Evolutionary conservation across 2,888 invertebrate genomes (phyloP), one percentile per base, ranked within the genome.

Genomic region (Euzetes globulus): DNA sequence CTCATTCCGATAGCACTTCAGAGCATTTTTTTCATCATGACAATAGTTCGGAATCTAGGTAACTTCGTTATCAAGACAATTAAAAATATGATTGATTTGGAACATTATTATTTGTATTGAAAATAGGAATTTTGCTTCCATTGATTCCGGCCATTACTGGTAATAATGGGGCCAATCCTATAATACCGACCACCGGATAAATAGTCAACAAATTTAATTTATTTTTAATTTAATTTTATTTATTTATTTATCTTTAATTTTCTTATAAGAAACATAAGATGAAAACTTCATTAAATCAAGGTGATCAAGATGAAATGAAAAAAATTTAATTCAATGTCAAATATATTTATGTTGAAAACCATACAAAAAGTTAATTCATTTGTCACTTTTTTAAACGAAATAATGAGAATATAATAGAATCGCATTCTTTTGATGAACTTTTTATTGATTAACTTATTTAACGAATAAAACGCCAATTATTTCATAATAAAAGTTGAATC

Each of bases 101-200:
- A 25, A 22, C 6, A 25, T 58, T 58, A 22, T 58, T 25, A 13
- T 50, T 50, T 50, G 4, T 6, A 11, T 50, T n/a, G 27, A 52
- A 4, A 9, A 33, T 41, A 68, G 68, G 68, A 41, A 19, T 68
- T 37, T 41, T 68, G 41, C 68, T 68, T 7, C 68, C 68, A 22
- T 68, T 68, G 41, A 37, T 68, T 19, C 68, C 68, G 13, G 68
- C 41, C 19, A 19, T 68, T 19, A 41, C 68, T 22, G 68, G 68
- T 58, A 11, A 58, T n/a, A n/a, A n/a, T n/a, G n/a, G 15, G 17
- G 41, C 17, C 22, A 41, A 41, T 33, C 68, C 68, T 19, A 22
- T 68, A 33, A 41, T 41, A 11, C 68, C 41, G 1, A 19, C 41
- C 37, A 15, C 29, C 2, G 68, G 68, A 68, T 68, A 68, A n/a